Conservation (phyloP, 2,797 vertebrate species). For the Lepus oiostolus region DNA sequence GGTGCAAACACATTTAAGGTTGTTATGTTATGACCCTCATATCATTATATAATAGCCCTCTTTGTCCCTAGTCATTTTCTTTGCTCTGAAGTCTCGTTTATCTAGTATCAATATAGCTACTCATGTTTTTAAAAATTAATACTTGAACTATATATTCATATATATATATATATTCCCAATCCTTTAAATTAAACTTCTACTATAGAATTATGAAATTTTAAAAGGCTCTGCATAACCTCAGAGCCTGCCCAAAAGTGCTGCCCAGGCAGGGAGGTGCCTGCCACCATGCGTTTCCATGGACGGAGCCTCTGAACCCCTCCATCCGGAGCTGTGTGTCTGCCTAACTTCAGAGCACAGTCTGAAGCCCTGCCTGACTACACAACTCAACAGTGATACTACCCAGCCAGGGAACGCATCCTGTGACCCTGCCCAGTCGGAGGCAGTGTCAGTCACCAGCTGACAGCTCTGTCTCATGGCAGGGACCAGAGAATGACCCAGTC, state of each 20-base stretch:
- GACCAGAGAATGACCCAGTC: not conserved
- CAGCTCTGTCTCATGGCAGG: not conserved
- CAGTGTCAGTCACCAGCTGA: not conserved
- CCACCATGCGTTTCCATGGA: not conserved
- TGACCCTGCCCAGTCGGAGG: not conserved
- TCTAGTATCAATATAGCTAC: not conserved
- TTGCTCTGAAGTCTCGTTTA: slow-evolving; percentile 38
- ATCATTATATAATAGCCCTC: not conserved
- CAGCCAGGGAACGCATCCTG: not conserved
- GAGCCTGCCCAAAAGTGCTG: not conserved
- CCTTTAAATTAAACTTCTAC: not conserved
- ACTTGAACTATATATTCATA: not conserved
- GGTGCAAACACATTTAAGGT: not conserved
- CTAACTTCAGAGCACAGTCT: not conserved
- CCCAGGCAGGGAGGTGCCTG: not conserved
- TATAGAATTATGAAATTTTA: not conserved
- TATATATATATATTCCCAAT: not conserved
- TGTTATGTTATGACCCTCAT: not conserved
- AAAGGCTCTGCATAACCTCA: not conserved
- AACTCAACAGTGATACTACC: not conserved
- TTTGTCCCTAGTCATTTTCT: slow-evolving; percentile 13
- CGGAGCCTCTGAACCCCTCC: not conserved
- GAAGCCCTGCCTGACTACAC: not conserved
- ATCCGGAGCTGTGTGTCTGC: not conserved
- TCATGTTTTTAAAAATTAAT: slow-evolving; percentile 2